Percentiles rank a stretch among this genome's conserved stretches.
Evolutionary conservation across 2,888 invertebrate species (phyloP).

Genomic region (Terebella lapidaria): DNA sequence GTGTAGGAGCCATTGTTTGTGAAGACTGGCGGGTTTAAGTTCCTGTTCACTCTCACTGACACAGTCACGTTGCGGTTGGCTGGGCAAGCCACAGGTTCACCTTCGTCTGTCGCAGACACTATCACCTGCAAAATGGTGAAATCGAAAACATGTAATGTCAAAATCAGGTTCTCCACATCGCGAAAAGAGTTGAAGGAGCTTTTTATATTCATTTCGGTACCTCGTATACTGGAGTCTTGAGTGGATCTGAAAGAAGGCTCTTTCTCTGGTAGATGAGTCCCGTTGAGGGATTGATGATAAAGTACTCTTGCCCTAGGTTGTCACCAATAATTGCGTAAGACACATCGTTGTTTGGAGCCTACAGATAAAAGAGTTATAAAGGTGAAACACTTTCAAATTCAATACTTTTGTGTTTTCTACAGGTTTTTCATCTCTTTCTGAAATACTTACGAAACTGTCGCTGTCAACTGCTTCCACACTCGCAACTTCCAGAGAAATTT

Average conservation of each 20-base stretch:
- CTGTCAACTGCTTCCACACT: slow-evolving; percentile 19
- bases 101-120: slow-evolving; percentile 10
- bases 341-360: slow-evolving; percentile 33
- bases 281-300: slow-evolving; percentile 13
- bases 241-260: slow-evolving; percentile 26
- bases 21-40: slow-evolving; percentile 22
- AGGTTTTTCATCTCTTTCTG: no score
- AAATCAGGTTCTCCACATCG: no score
- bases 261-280: slow-evolving; percentile 22
- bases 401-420: no score
- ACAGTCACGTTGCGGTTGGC: slow-evolving; percentile 16
- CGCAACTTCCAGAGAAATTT: slow-evolving; percentile 18
- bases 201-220: no score
- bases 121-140: slow-evolving; percentile 3
- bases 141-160: no score
- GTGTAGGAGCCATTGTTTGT: slow-evolving; percentile 21
- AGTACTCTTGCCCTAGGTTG: slow-evolving; percentile 16
- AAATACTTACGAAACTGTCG: slow-evolving; percentile 11
- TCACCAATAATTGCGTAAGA: slow-evolving; percentile 22
- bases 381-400: no score
- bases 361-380: slow-evolving; percentile 4
- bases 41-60: slow-evolving; percentile 19
- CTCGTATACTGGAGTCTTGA: no score
- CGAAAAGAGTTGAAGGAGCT: no score
- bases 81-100: slow-evolving; percentile 16